Evolutionary conservation across 2,888 invertebrate species (phyloP).

Genomic region (Sinopyrophorus schimmeli): DNA sequence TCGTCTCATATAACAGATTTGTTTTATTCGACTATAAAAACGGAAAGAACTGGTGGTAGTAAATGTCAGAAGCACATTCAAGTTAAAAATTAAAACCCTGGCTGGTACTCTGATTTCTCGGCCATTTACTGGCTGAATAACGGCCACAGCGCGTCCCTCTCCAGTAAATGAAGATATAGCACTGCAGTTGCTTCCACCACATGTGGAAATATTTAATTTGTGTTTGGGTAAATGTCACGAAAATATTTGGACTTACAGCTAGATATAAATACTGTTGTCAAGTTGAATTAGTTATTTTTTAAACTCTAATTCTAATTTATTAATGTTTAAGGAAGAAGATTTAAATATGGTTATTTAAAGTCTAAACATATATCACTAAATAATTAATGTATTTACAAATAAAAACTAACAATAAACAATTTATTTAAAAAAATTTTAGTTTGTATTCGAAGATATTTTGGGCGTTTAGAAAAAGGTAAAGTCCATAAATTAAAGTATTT

Average conservation of each 20-base stretch:
- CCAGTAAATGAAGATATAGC: constrained; percentile 51
- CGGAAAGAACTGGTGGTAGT: constrained; percentile 49
- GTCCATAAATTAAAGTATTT: too few relatives aligned
- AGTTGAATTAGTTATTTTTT: constrained; percentile 16
- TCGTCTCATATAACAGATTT: constrained; percentile 47
- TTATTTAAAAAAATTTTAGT: too few relatives aligned
- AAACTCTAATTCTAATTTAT: constrained; percentile 17
- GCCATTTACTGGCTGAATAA: constrained; percentile 53
- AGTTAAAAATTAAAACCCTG: constrained; percentile 55
- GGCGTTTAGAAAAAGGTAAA: too few relatives aligned
- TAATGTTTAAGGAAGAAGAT: constrained; percentile 1
- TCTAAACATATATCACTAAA: too few relatives aligned
- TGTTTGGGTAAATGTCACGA: constrained; percentile 46
- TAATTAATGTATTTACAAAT: too few relatives aligned
- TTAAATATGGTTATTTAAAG: too few relatives aligned
- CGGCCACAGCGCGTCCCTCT: constrained; percentile 45
- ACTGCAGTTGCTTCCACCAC: constrained; percentile 49
- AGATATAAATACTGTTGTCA: constrained; percentile 25
- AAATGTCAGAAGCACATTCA: constrained; percentile 54
- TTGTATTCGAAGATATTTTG: too few relatives aligned
- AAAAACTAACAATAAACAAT: too few relatives aligned
- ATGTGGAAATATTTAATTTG: constrained; percentile 53
- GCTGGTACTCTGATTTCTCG: constrained; percentile 53
- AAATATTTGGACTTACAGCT: constrained; percentile 40
- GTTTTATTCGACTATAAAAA: constrained; percentile 50